Conservation (phyloP, 2,797 vertebrate species). For the Rhadinocentrus ornatus region DNA sequence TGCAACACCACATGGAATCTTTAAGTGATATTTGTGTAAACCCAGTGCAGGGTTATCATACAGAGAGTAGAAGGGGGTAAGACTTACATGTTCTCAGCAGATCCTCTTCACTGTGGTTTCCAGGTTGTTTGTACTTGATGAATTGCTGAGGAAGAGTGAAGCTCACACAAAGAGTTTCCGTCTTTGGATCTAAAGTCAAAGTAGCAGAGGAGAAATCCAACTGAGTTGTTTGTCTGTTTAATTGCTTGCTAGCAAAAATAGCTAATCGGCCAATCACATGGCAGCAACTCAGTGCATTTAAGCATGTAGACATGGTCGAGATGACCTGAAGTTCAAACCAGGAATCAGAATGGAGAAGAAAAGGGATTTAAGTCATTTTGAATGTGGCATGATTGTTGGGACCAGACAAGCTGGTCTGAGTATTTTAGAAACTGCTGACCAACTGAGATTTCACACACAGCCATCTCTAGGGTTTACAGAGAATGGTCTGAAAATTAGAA, state of each 20-base stretch:
- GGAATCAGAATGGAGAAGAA: too few species aligned
- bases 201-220: slow-evolving; percentile 19
- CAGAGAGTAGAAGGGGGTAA: background rate
- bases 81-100: slow-evolving; percentile 93
- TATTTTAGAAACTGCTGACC: too few species aligned
- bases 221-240: background rate
- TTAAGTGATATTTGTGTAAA: too few species aligned
- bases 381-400: too few species aligned
- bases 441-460: background rate
- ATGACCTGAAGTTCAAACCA: too few species aligned
- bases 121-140: slow-evolving; percentile 84
- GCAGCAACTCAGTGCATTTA: too few species aligned
- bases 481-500: background rate
- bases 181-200: slow-evolving; percentile 74
- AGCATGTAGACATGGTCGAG: too few species aligned
- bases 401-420: background rate
- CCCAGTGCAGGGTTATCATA: background rate
- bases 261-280: too few species aligned
- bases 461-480: background rate
- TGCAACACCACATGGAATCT: too few species aligned
- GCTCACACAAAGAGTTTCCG: slow-evolving; percentile 86
- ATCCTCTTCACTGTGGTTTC: slow-evolving; percentile 86
- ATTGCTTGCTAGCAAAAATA: too few species aligned
- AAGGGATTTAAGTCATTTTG: too few species aligned
- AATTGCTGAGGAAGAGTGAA: slow-evolving; percentile 93